Base-by-base conservation (phyloP, 2,113 vertebrate species). In the Cavia porcellus region DNA sequence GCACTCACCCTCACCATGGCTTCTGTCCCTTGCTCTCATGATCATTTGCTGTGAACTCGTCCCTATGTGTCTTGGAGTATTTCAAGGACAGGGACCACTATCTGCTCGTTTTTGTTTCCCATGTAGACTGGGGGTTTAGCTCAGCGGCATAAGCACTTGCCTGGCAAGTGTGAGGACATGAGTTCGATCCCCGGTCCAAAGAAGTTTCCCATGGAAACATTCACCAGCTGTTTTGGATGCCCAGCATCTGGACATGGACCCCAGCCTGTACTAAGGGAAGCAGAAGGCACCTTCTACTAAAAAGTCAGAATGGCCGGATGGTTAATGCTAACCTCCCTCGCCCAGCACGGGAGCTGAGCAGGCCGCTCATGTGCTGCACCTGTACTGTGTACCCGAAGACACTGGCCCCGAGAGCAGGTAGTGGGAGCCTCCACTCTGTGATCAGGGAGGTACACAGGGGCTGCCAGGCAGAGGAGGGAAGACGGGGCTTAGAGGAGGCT, bases 311-410 rank as follows among this genome's bases (percentile, higher is more conserved):
- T 32, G 22, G 24, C 5, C 30, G 24, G 42, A 24, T n/a, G 30
- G 30, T 45, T 66, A 3, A 28, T 66, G 59, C 17, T 0, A 1
- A 28, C 35, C 50, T 80, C 38, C 10, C 38, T 28, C 0, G 30
- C 32, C 14, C 22, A 77, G 35, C 6, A 45, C 42, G 0, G 0
- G 3, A 5, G n/a, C 12, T 3, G 35, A 30, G 45, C 24, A 19
- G 20, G 20, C 50, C 11, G 0, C 2, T 17, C 30, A 15, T 61
- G 64, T 11, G 50, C 7, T 52, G 50, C 24, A 17, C 77, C 81
- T 74, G 55, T 45, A 9, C 32, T 17, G 57, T 13, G 32, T 8
- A 61, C 9, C 75, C n/a, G 25, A 97, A 64, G 75, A 25, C 30
- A 14, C 38, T 4, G 45, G 50, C 57, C 66, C 19, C 0, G 59